A percentile compares a stretch with the other conserved stretches of the same genome.
Conservation (phyloP, 2,113 vertebrate species). For the Phainopepla nitens region DNA sequence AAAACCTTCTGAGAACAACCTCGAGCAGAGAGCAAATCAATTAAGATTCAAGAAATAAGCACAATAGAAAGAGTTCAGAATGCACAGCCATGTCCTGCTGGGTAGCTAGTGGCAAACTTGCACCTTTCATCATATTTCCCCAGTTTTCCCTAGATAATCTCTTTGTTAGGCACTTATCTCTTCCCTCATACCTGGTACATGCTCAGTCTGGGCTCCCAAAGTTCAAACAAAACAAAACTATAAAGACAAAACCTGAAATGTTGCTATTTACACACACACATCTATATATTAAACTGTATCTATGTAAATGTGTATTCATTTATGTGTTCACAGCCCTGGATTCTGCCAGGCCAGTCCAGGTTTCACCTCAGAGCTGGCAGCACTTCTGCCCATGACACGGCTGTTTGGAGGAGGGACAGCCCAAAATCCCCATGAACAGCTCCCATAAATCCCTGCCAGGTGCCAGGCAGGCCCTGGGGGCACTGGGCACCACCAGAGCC, state of each 20-base stretch:
- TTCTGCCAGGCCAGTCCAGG: neutral
- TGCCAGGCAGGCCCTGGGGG: neutral
- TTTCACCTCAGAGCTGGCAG: neutral
- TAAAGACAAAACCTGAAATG: neutral
- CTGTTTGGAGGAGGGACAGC: neutral
- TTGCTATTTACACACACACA: neutral
- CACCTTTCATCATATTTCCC: neutral
- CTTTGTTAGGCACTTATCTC: neutral
- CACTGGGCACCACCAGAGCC: neutral
- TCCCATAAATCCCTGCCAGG: neutral
- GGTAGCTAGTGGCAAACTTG: neutral
- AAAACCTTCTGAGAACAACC: neutral
- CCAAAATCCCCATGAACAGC: rapidly evolving
- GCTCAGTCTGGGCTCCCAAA: neutral
- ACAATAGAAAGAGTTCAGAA: rapidly evolving
- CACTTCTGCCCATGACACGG: rapidly evolving
- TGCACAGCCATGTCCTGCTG: neutral
- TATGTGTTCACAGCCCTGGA: rapidly evolving
- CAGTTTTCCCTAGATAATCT: neutral
- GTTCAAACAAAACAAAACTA: neutral
- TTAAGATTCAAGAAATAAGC: rapidly evolving
- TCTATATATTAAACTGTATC: rapidly evolving
- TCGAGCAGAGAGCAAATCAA: rapidly evolving
- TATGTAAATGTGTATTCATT: neutral
- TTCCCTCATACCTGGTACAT: neutral